Evolutionary conservation across 2,797 vertebrate species (phyloP), one percentile per base, ranked within the genome.

Genomic region (Crocidura indochinensis): DNA sequence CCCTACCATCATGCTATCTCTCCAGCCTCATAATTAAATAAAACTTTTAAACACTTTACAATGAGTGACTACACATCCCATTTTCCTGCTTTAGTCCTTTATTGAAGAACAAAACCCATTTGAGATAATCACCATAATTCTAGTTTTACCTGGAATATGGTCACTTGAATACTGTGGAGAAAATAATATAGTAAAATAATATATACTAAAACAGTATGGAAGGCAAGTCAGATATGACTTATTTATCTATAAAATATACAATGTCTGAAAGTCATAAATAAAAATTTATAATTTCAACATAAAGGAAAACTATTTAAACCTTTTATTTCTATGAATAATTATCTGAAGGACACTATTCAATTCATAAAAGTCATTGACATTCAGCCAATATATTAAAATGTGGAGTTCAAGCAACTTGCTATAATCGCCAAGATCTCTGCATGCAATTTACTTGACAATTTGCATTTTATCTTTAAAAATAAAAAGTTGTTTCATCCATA

Each of bases 41-140:
- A 86, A 65, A 76, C 62, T 29, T 81, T 62, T n/a, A 62, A 84
- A 75, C 46, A 8, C 47, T 73, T 84, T 87, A 76, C 38, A 38
- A 38, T 38, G 5, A 38, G 2, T 38, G 38, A 38, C 38, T 17
- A 31, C 4, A 71, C 14, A 83, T 17, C 31, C 56, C 5, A 1
- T 75, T 6, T 27, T 51, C 46, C 12, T 83, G 29, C 19, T 10
- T 79, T 69, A 6, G 60, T 20, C 38, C 64, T 1, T 10, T 73
- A 75, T 80, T 10, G 65, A 86, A 73, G 67, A 84, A 65, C 2
- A 77, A 73, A 74, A 72, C 10, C 11, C 22, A 80, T n/a, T 80
- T 11, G 17, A 87, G 0, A 65, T 10, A 84, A 1, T 4, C 9
- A 19, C 72, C 8, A 71, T n/a, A 67, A 74, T 76, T 71, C 60